Base-by-base conservation (phyloP, 2,113 vertebrate species). In the Promerops cafer region DNA sequence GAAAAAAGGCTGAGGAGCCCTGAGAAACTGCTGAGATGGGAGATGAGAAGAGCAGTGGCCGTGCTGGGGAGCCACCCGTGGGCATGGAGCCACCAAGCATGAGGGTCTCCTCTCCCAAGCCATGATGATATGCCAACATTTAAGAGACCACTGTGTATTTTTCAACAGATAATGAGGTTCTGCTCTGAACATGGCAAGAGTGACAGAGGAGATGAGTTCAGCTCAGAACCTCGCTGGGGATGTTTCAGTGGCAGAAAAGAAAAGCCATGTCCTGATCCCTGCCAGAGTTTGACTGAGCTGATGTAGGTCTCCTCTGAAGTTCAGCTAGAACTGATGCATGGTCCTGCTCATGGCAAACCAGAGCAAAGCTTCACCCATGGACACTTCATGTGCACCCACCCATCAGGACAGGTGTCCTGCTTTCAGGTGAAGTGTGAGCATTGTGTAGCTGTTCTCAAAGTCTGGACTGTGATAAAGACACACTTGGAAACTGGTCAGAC, bases 1-100 rank as follows among this genome's bases (percentile, higher is more conserved):
- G 30, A 65, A 33, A 64, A 65, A 60, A 45, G 60, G 27, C 10
- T n/a, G 77, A 61, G 65, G 30, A 57, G 13, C 56, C 15, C 16
- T 0, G 0, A 40, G 50, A 42, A 74, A 24, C 3, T 47, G 24
- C 76, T 35, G 45, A 60, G 47, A 23, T 1, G 2, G 52, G 68
- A 81, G 35, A 20, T 37, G 7, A 4, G 3, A 52, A 27, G n/a
- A 65, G 42, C 44, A 13, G 56, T 16, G 69, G 33, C 65, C 13
- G 2, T 0, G 1, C 28, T 8, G 28, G 23, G 44, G 19, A 49
- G 40, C 31, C 60, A 63, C 57, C 33, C 4, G 0, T 15, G n/a
- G 31, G 37, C 13, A 44, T 1, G 1, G 37, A 65, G 40, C 30
- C 28, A 64, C 15, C 21, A 27, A 60, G 56, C 7, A 1, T 9